Evolutionary conservation across 2,113 vertebrate genomes (phyloP), one percentile per base, ranked within the genome.

Genomic region (Mystacornis crossleyi): DNA sequence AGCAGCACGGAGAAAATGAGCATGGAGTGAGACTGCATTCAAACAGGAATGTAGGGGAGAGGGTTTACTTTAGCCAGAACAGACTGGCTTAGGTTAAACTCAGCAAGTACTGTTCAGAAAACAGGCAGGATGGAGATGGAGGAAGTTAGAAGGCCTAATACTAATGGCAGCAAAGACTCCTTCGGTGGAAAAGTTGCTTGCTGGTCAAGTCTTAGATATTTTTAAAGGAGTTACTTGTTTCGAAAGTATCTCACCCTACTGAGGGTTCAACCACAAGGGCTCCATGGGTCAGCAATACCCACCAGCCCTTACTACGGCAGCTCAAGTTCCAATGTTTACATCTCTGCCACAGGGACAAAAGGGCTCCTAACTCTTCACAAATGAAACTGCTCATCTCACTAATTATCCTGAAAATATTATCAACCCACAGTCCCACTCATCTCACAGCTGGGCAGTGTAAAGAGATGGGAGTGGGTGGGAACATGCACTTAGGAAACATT

Each of bases 1-100:
- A 79, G 57, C 61, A 45, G 48, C 0, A 0, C 7, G 5, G 15
- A 48, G 19, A 55, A 89, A 78, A 75, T 1, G 0, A 1, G 6
- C 36, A n/a, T 9, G 25, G 50, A 51, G 14, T 12, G 60, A 74
- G 26, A 14, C 18, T 21, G 17, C 33, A 20, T 7, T 57, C 21
- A n/a, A 10, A 54, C 18, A 31, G 28, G 34, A 45, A 29, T 0
- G 21, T 0, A 20, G 14, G 21, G 47, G 58, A 77, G 13, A 69
- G 31, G 18, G 8, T 21, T 69, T 25, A 7, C 31, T 81, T 36
- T 80, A 57, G n/a, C 18, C 20, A 53, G 20, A 74, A 60, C 26
- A 69, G 31, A n/a, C 21, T 36, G 40, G 13, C 28, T 79, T 13
- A 16, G n/a, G 48, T 36, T 29, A 72, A 90, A n/a, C 36, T 53